Base-by-base conservation (phyloP, 92 coral and sea anemone species). In the Epizoanthus rinbou region DNA sequence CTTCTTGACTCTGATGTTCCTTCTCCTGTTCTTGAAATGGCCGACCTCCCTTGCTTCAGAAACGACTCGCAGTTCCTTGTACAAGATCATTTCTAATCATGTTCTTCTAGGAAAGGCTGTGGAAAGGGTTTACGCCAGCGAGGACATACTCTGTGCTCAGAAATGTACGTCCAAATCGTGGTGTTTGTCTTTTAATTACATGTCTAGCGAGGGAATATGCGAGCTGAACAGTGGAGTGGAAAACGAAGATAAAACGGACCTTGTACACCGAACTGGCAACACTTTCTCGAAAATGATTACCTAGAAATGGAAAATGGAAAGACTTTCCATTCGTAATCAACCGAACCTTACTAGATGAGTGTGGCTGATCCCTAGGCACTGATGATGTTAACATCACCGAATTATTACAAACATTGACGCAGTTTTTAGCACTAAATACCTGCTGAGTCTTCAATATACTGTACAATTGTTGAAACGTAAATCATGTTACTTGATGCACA, bases 141-240 rank as follows among this genome's bases (percentile, higher is more conserved):
- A 39, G 15, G 71, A 78, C 24, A 60, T 78, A 10, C 15, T 59
- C 33, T 78, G 82, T 43, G 71, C 82, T 22, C 82, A 60, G 21
- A 19, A 21, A 19, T 78, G 82, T 3, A 60, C 70, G 41, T 60
- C 82, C 14, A 63, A 24, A 0, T 41, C 71, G 23, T 0, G 22
- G 6, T 78, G 82, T 43, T 63, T 78, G 21, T 78, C 82, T 0
- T 78, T 78, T 18, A 78, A 78, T 65, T 78, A 41, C 66, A 13
- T 10, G 19, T 39, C 71, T 13, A 62, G 45, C 47, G 59, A 78
- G 82, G 71, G 82, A 78, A 37, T 78, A 39, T 78, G 82, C 25
- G 71, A 78, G 64, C 82, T 78, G 28, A 60, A 78, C 59, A 78
- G 82, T 78, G 71, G 16, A 9, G 54, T 43, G 18, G 82, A 78